Evolutionary conservation across 2,113 vertebrate genomes (phyloP).

Genomic region (Mastomys coucha): DNA sequence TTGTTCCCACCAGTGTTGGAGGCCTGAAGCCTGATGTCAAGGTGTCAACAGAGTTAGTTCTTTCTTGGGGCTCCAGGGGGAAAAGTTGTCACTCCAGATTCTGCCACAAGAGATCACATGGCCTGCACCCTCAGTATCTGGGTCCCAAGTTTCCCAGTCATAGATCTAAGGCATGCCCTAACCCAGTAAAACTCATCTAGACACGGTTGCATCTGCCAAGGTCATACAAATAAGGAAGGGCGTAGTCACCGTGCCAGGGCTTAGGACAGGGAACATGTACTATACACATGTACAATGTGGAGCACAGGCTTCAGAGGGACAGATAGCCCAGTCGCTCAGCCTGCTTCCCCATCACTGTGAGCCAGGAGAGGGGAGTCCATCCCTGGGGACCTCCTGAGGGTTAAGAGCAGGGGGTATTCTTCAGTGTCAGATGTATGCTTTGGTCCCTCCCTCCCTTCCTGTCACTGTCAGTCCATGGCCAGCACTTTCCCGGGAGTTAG

Average conservation of each 20-base stretch:
- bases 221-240: background rate
- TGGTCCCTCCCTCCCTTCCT: too few relatives aligned
- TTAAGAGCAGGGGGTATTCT: background rate
- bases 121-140: background rate
- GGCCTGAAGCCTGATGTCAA: background rate
- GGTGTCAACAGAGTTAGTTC: background rate
- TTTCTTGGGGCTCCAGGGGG: background rate
- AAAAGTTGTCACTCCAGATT: accelerated
- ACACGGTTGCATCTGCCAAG: background rate
- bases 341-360: background rate
- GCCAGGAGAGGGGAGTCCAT: background rate
- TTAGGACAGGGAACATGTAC: background rate
- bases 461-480: background rate
- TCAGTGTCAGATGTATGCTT: background rate
- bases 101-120: background rate
- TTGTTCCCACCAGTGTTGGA: too few relatives aligned
- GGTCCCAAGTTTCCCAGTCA: background rate
- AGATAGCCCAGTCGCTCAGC: background rate
- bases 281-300: background rate
- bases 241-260: background rate
- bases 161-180: background rate
- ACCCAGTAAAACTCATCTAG: background rate
- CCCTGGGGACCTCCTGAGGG: background rate
- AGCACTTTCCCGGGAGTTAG: background rate
- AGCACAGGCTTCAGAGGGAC: background rate